phyloP scores from a whole-genome alignment of 2,113 vertebrate genomes.

The Neolamprologus brichardi region DNA sequence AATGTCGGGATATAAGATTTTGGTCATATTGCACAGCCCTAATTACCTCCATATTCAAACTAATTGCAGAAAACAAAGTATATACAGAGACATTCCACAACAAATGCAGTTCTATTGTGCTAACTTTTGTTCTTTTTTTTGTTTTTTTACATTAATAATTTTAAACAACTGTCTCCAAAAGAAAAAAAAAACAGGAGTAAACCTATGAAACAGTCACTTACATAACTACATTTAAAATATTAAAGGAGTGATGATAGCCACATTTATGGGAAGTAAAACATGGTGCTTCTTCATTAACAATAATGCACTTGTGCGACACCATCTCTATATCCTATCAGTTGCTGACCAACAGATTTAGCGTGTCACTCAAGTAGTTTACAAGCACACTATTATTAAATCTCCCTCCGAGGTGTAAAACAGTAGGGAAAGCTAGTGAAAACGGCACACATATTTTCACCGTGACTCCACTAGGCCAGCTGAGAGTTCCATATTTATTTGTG shows the following conservation, averaged over 20 bases:
- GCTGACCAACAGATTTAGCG: neutral
- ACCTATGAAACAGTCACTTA: neutral
- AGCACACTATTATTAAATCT: neutral
- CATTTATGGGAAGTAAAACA: neutral
- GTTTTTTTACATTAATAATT: neutral
- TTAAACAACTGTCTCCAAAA: neutral
- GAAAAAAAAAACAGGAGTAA: neutral
- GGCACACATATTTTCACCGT: neutral
- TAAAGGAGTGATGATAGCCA: neutral
- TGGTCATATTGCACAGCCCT: rapidly evolving
- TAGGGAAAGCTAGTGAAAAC: neutral
- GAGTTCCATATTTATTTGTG: neutral
- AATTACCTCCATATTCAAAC: neutral
- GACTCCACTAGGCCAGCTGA: neutral
- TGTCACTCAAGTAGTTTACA: neutral
- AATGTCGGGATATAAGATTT: neutral
- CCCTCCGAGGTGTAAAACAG: neutral
- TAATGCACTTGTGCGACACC: rapidly evolving
- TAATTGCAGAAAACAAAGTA: neutral
- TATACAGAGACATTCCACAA: neutral
- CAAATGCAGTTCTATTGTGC: neutral
- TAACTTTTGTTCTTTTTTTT: neutral
- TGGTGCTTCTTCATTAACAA: rapidly evolving
- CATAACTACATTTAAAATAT: neutral
- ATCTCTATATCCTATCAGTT: neutral